Evolutionary conservation across 2,797 vertebrate genomes (phyloP).

Genomic region (Aplochiton taeniatus): DNA sequence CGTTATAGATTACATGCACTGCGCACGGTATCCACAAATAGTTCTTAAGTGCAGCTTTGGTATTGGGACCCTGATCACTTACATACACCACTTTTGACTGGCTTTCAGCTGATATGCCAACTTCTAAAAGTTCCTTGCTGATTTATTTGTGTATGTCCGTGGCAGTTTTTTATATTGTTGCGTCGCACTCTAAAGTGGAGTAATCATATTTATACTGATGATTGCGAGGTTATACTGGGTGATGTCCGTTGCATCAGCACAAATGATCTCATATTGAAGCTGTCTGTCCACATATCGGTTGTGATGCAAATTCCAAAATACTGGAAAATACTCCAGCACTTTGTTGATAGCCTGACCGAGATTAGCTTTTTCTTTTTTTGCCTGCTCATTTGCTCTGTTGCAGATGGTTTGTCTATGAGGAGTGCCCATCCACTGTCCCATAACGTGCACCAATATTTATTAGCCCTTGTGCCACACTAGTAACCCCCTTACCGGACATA

Average conservation of each 20-base stretch:
- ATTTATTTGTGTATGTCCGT: constrained; percentile 4
- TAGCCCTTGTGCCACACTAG: no score
- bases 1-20: no score
- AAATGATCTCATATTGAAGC: constrained; percentile 1
- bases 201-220: no score
- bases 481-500: no score
- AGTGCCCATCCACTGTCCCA: no score
- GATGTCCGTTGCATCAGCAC: no score
- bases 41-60: constrained; percentile 4
- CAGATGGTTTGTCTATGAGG: no score
- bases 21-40: no score
- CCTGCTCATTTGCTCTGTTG: background rate
- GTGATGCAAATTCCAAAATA: constrained; percentile 17
- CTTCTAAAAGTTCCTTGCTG: constrained; percentile 8
- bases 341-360: constrained; percentile 6
- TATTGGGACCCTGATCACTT: constrained; percentile 7
- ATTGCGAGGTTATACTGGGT: no score
- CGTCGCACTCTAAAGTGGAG: constrained; percentile 16
- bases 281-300: constrained; percentile 15
- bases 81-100: constrained; percentile 4
- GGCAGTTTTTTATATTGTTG: background rate
- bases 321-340: background rate
- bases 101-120: constrained; percentile 4
- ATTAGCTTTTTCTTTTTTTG: background rate
- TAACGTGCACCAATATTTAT: no score